Evolutionary conservation across 2,797 vertebrate genomes (phyloP).

Genomic region (Poeciliopsis paucimaculata): DNA sequence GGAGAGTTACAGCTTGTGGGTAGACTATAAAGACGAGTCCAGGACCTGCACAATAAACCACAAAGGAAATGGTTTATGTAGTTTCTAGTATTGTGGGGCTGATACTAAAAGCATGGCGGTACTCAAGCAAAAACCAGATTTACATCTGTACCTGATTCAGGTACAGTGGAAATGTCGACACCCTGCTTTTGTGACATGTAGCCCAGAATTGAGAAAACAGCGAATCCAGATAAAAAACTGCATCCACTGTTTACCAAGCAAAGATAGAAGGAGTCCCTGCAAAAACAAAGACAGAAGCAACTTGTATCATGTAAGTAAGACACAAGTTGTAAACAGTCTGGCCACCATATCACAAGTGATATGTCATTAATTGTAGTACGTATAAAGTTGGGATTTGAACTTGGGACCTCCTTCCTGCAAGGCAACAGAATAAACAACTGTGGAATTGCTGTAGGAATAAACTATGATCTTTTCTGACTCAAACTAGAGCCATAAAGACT

Average conservation of each 20-base stretch:
- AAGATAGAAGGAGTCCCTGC: slow-evolving; percentile 78
- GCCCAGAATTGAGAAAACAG: slow-evolving; percentile 80
- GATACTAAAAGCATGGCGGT: neutral
- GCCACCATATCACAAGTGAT: neutral
- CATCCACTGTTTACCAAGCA: slow-evolving; percentile 79
- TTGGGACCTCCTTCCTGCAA: too few relatives aligned
- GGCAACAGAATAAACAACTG: too few relatives aligned
- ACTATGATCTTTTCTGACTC: neutral
- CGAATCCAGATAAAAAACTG: slow-evolving; percentile 77
- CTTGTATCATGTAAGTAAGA: neutral
- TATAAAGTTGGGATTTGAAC: too few relatives aligned
- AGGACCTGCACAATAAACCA: slow-evolving; percentile 64
- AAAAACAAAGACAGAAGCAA: slow-evolving; percentile 34
- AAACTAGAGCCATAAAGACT: neutral
- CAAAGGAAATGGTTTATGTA: neutral
- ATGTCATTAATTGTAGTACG: too few relatives aligned
- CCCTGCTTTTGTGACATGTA: slow-evolving; percentile 78
- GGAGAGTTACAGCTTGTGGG: slow-evolving; percentile 76
- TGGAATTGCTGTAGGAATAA: neutral
- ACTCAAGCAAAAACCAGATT: neutral
- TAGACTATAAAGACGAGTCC: slow-evolving; percentile 80
- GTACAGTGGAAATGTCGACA: slow-evolving; percentile 71
- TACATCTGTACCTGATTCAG: slow-evolving; percentile 71
- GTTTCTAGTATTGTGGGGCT: neutral
- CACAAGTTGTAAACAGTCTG: neutral